These are phyloP conservation scores for Pseudonaja textilis DNA, from an alignment of 2,113 vertebrate species.

Conservation along the genomic window DNA sequence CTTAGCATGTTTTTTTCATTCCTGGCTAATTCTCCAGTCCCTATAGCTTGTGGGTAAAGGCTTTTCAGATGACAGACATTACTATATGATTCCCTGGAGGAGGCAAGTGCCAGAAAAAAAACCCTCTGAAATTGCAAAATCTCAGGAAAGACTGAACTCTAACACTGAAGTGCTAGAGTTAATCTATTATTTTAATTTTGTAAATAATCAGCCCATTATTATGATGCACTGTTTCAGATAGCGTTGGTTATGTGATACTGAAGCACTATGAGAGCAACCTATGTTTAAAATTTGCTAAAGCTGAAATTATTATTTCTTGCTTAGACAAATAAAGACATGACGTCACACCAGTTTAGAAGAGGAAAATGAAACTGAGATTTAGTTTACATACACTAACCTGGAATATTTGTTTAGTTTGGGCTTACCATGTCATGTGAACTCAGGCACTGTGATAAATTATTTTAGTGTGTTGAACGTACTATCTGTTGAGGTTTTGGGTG, in stretches of 20 bases:
- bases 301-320: not conserved
- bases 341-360: not conserved
- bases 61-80: not conserved
- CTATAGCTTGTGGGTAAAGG: not conserved
- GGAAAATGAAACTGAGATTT: not conserved
- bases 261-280: not conserved
- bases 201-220: too few relatives aligned
- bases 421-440: not conserved
- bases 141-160: not conserved
- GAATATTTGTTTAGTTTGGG: not conserved
- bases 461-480: not conserved
- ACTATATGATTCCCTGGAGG: not conserved
- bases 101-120: not conserved
- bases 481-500: not conserved
- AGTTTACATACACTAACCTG: not conserved
- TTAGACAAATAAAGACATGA: not conserved
- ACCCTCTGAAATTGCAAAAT: not conserved
- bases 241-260: not conserved
- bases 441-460: not conserved
- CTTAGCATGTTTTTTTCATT: not conserved
- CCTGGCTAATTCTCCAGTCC: not conserved
- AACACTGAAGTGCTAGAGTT: not conserved
- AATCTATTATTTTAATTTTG: not conserved
- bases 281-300: not conserved
- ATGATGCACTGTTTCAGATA: not conserved